phyloP scores from a whole-genome alignment of 2,113 vertebrate genomes.

The Triplophysa rosa region DNA sequence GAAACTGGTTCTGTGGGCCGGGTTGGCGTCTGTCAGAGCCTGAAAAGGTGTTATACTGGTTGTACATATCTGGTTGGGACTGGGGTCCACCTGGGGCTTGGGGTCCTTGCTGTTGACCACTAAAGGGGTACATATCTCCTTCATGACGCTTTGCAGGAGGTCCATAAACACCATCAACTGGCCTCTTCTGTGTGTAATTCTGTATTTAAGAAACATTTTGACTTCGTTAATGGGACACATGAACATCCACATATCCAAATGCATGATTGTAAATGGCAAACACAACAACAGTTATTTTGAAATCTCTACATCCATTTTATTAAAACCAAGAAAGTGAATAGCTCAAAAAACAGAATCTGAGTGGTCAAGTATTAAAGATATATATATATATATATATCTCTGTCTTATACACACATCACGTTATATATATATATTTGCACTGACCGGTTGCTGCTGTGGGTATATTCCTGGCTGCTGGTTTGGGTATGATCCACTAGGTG shows the following conservation, averaged over 20 bases:
- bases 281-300: background rate
- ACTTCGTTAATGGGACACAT: background rate
- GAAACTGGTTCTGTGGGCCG: slow-evolving; percentile 92
- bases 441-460: slow-evolving; percentile 90
- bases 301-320: too few relatives aligned
- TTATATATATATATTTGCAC: too few relatives aligned
- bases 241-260: background rate
- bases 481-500: slow-evolving; percentile 90
- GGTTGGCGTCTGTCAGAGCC: slow-evolving; percentile 82
- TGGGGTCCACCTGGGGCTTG: slow-evolving; percentile 82
- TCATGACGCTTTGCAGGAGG: slow-evolving; percentile 94
- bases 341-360: too few relatives aligned
- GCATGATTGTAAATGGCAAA: background rate
- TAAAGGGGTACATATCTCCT: slow-evolving; percentile 91
- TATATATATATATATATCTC: too few relatives aligned
- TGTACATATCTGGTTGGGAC: slow-evolving; percentile 90
- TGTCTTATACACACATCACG: too few relatives aligned
- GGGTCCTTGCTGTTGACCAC: slow-evolving; percentile 82
- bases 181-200: slow-evolving; percentile 90
- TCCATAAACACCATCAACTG: slow-evolving; percentile 91
- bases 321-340: too few relatives aligned
- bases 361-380: background rate
- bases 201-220: slow-evolving; percentile 54
- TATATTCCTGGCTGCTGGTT: slow-evolving; percentile 96
- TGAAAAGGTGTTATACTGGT: slow-evolving; percentile 91